Evolutionary conservation across 1,140 invertebrate genomes (phyloP).

Genomic region (Cyrtorhinus lividipennis): DNA sequence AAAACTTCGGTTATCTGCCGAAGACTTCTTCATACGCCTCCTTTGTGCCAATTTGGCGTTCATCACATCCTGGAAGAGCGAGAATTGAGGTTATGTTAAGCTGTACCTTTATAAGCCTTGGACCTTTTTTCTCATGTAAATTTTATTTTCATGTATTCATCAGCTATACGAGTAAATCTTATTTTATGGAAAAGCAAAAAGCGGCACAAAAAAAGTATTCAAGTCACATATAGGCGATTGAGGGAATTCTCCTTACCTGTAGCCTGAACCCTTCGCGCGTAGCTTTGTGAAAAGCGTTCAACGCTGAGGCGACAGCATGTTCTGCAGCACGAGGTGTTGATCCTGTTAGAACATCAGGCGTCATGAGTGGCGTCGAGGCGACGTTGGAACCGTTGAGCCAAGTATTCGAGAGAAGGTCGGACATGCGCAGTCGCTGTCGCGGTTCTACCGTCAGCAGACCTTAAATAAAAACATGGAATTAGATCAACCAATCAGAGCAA

Average conservation of each 20-base stretch:
- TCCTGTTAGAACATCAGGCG: slow-evolving; percentile 37
- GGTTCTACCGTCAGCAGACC: slow-evolving; percentile 68
- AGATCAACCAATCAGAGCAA: too few species aligned
- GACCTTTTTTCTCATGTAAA: not conserved
- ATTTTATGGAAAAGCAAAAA: too few species aligned
- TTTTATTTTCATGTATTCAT: too few species aligned
- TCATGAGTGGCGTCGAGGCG: slow-evolving; percentile 38
- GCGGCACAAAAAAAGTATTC: too few species aligned
- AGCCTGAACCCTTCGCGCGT: slow-evolving; percentile 53
- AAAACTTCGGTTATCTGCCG: slow-evolving; percentile 32
- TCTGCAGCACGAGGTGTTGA: slow-evolving; percentile 30
- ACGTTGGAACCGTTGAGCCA: slow-evolving; percentile 43
- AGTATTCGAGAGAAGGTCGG: slow-evolving; percentile 42
- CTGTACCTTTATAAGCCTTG: not conserved
- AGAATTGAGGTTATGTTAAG: slow-evolving; percentile 5
- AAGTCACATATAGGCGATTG: too few species aligned
- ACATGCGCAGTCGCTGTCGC: slow-evolving; percentile 49
- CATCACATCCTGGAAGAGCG: slow-evolving; percentile 37
- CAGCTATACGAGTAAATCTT: too few species aligned
- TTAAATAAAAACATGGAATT: slow-evolving; percentile 25
- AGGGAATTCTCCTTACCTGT: too few species aligned
- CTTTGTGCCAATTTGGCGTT: slow-evolving; percentile 56
- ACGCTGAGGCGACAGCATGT: slow-evolving; percentile 39
- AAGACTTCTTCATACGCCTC: slow-evolving; percentile 47
- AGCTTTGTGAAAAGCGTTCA: slow-evolving; percentile 54